These are phyloP conservation scores for Erebia aethiops DNA, from an alignment of 2,888 invertebrate genomes.

Conservation along the genomic window DNA sequence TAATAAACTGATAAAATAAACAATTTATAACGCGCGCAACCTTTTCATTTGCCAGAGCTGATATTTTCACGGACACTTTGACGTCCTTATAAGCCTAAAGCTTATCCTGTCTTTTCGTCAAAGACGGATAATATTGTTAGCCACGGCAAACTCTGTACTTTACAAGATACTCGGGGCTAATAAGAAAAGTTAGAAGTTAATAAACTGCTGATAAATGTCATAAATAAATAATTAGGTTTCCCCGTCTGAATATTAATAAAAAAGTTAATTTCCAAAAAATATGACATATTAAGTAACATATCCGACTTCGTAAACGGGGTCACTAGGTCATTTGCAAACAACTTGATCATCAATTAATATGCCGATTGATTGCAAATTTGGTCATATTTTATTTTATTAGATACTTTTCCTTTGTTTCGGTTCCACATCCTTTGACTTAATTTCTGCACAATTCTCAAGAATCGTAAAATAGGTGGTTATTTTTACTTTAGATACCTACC, in stretches of 20 bases:
- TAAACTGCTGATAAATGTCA: neutral
- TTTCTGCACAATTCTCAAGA: neutral
- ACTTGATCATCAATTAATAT: neutral
- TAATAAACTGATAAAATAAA: too few species aligned
- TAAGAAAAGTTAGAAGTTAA: neutral
- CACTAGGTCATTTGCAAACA: neutral
- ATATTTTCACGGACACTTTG: too few species aligned
- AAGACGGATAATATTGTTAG: too few species aligned
- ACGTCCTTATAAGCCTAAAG: too few species aligned
- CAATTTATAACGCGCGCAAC: too few species aligned
- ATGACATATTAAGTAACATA: neutral
- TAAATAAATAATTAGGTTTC: neutral
- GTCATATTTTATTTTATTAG: neutral
- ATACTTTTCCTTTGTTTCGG: neutral
- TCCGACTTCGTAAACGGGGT: neutral
- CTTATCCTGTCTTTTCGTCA: too few species aligned
- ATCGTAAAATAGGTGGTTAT: neutral
- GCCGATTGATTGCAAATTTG: neutral
- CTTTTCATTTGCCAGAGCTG: too few species aligned
- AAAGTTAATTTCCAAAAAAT: neutral
- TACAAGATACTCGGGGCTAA: too few species aligned
- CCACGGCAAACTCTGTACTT: too few species aligned
- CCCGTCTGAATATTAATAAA: neutral
- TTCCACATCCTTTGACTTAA: neutral
- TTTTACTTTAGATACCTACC: too few species aligned